These are phyloP conservation scores for Mungos mungo DNA, from an alignment of 2,113 vertebrate genomes.

Conservation along the genomic window DNA sequence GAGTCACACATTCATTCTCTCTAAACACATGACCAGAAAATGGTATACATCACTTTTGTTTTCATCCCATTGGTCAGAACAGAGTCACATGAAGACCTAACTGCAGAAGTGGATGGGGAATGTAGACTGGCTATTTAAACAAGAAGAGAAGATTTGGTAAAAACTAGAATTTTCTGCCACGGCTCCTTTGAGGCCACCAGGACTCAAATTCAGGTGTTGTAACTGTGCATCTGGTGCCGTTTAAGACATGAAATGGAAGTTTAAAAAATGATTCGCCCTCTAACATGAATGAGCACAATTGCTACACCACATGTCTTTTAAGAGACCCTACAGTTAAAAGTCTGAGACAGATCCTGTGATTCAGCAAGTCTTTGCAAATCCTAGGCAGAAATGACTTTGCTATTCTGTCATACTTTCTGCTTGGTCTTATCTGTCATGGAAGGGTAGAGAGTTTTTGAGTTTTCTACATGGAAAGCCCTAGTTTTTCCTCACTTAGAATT, in stretches of 20 bases:
- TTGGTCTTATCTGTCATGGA: not conserved
- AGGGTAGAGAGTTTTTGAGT: not conserved
- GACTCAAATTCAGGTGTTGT: not conserved
- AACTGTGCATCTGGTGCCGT: not conserved
- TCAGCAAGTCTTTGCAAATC: not conserved
- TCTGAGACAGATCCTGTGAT: not conserved
- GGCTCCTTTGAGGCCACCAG: not conserved
- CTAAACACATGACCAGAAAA: not conserved
- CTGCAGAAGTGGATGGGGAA: not conserved
- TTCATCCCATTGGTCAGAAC: not conserved
- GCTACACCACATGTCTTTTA: not conserved
- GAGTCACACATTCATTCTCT: not conserved
- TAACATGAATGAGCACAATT: not conserved
- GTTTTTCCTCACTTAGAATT: conserved; percentile 36
- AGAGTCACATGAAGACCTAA: not conserved
- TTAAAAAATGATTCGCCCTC: not conserved
- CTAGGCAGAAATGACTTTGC: not conserved
- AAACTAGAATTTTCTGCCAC: not conserved
- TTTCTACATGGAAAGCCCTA: not conserved
- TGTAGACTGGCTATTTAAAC: not conserved
- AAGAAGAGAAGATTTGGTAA: not conserved
- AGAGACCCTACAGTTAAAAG: not conserved
- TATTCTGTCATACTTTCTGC: not conserved
- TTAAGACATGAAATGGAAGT: not conserved
- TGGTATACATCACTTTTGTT: not conserved